Evolutionary conservation across 2,797 vertebrate species (phyloP).

Genomic region (Sebastolobus alascanus): DNA sequence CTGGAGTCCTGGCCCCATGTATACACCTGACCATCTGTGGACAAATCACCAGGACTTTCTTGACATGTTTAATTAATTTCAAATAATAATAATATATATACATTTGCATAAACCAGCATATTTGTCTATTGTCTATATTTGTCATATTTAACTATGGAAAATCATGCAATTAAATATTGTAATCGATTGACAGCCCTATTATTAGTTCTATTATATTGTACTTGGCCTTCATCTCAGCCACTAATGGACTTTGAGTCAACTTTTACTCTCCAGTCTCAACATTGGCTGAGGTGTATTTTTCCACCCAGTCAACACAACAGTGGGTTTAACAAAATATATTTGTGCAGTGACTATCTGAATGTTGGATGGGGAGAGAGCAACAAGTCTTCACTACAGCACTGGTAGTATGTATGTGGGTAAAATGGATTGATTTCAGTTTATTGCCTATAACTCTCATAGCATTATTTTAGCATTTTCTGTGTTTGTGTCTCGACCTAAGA

Average conservation of each 20-base stretch:
- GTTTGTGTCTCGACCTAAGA: background rate
- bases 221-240: background rate
- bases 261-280: background rate
- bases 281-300: background rate
- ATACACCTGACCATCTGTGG: constrained; percentile 87
- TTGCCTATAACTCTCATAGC: background rate
- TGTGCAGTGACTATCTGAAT: background rate
- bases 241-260: background rate
- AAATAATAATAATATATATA: no score
- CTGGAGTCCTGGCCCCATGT: constrained; percentile 87
- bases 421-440: background rate
- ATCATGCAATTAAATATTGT: no score
- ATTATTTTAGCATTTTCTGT: background rate
- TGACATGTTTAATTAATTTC: background rate
- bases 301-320: background rate
- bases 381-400: background rate
- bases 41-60: background rate
- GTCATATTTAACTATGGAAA: no score
- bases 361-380: background rate
- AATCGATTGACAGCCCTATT: no score
- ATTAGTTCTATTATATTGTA: background rate
- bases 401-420: background rate
- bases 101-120: no score
- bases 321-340: background rate
- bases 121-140: no score